Base-by-base conservation (phyloP, 2,888 invertebrate species). In the Tridacna crocea region DNA sequence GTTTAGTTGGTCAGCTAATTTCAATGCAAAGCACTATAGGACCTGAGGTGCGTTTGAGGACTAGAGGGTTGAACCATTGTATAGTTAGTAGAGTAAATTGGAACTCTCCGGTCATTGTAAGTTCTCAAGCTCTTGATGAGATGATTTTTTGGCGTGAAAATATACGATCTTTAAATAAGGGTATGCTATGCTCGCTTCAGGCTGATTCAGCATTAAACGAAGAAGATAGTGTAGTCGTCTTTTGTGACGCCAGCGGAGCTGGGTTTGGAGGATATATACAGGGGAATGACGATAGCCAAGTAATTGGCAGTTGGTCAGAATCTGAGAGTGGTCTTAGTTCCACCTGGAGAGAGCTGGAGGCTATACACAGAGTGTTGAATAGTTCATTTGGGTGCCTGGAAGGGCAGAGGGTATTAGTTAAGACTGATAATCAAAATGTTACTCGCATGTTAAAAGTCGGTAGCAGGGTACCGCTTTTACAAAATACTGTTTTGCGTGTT, bases 251-350 rank as follows among this genome's bases (percentile, higher is more conserved):
- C 63, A 74, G 77, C 72, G 75, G 58, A 36, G 58, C 74, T 60
- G 83, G 80, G n/a, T 83, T 55, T 72, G 78, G 83, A 26, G 80
- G 83, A 47, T 85, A 74, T n/a, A n/a, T n/a, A n/a, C n/a, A n/a
- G n/a, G n/a, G n/a, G n/a, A n/a, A n/a, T n/a, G n/a, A n/a, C n/a
- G n/a, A n/a, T n/a, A n/a, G n/a, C n/a, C n/a, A n/a, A n/a, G n/a
- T n/a, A n/a, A n/a, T n/a, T n/a, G n/a, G n/a, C n/a, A n/a, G n/a
- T n/a, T n/a, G n/a, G n/a, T n/a, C n/a, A n/a, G n/a, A n/a, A n/a
- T n/a, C n/a, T n/a, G n/a, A n/a, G n/a, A n/a, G n/a, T n/a, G n/a
- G n/a, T n/a, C n/a, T n/a, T n/a, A n/a, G n/a, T n/a, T n/a, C n/a
- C n/a, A n/a, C n/a, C n/a, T n/a, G n/a, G n/a, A n/a, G n/a, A n/a